Base-by-base conservation (phyloP, 2,888 invertebrate species). In the Aradus depressus region DNA sequence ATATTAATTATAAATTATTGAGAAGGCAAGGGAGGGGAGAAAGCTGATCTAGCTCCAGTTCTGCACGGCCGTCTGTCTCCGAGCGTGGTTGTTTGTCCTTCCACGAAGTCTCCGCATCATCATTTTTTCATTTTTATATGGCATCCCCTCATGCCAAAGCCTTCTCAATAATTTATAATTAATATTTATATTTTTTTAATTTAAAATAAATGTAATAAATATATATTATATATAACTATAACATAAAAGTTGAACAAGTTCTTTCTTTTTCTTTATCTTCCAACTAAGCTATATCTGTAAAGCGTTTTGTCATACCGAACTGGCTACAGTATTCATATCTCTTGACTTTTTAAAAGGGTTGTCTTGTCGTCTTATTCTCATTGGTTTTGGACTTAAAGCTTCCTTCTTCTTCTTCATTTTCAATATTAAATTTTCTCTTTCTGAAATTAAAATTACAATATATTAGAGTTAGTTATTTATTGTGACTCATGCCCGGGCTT, bases 311-410 rank as follows among this genome's bases (percentile, higher is more conserved):
- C 28, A 39, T 16, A 49, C 41, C 32, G 38, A 28, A 41, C n/a
- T n/a, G n/a, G 41, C 22, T 21, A 47, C 28, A 32, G 38, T 28
- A 12, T 28, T 34, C 18, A 18, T 47, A 12, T 48, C 51, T 10
- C 53, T 14, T 6, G 54, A 37, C 53, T 58, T 60, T 49, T 56
- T 60, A 44, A 61, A 61, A 23, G 61, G 61, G 44, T 61, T 61
- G 34, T 34, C 50, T 38, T 47, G 43, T 45, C 50, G 55, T 26
- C 41, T 52, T 35, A 55, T 49, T 37, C 55, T 47, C 12, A 58
- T 50, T 12, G 56, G 52, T 21, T 53, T 54, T 14, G 58, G 55
- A 6, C 54, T 52, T 18, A 54, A 21, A n/a, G 37, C 37, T 19
- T 58, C 47, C 28, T 59, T 52, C 35, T 53, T 60, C 35, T 58